Evolutionary conservation across 2,888 invertebrate genomes (phyloP).

Genomic region (Polia nebulosa): DNA sequence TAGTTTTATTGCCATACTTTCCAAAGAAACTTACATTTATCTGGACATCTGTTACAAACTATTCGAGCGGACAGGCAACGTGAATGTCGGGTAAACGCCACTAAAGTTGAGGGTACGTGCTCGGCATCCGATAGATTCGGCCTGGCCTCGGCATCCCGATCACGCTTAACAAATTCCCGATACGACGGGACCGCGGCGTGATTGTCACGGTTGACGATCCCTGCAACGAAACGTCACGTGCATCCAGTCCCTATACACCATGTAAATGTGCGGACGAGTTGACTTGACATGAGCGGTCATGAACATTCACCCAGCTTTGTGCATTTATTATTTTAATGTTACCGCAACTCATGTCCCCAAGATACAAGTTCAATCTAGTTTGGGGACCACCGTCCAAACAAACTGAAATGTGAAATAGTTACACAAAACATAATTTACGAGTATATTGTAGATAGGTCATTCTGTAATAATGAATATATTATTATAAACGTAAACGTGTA

Average conservation of each 20-base stretch:
- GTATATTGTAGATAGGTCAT: too few relatives aligned
- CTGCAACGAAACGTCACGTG: constrained; percentile 65
- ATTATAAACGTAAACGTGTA: too few relatives aligned
- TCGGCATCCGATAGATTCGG: constrained; percentile 65
- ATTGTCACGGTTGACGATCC: constrained; percentile 73
- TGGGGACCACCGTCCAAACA: too few relatives aligned
- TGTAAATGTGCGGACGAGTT: constrained; percentile 53
- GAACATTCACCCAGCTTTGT: constrained; percentile 10
- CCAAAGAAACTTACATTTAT: constrained; percentile 40
- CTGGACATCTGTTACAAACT: constrained; percentile 59
- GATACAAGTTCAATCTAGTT: too few relatives aligned
- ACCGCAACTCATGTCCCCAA: too few relatives aligned
- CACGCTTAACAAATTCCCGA: constrained; percentile 79
- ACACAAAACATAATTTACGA: too few relatives aligned
- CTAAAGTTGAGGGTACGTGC: constrained; percentile 74
- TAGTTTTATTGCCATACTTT: constrained; percentile 22
- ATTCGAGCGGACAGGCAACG: constrained; percentile 49
- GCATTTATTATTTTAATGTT: too few relatives aligned
- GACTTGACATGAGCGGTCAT: constrained; percentile 42
- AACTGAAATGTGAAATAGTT: too few relatives aligned
- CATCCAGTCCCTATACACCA: constrained; percentile 46
- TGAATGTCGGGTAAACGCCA: constrained; percentile 72
- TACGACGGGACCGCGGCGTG: constrained; percentile 68
- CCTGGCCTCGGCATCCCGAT: constrained; percentile 72
- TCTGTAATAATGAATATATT: too few relatives aligned